Conservation (phyloP, 2,888 invertebrate genomes). For the Eupithecia insigniata region DNA sequence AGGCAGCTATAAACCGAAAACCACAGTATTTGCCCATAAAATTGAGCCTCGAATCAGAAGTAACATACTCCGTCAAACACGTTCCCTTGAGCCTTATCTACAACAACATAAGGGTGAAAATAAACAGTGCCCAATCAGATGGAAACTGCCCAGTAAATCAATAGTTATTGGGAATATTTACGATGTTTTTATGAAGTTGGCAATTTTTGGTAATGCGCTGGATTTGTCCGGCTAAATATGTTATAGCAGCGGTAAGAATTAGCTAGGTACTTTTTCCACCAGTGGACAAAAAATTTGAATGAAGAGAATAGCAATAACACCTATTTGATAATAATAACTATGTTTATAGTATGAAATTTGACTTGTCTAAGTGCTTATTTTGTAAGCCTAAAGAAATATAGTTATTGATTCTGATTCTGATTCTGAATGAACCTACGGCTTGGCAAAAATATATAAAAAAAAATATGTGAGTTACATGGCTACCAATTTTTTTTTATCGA, state of each 20-base stretch:
- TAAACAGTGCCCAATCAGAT: constrained; percentile 24
- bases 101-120: constrained; percentile 26
- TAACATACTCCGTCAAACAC: constrained; percentile 41
- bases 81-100: constrained; percentile 24
- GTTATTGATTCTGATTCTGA: no score
- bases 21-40: constrained; percentile 61
- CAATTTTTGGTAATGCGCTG: constrained; percentile 53
- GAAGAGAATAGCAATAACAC: no score
- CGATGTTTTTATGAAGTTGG: constrained; percentile 56
- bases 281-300: no score
- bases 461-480: neutral
- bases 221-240: constrained; percentile 16
- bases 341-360: no score
- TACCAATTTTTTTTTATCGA: neutral
- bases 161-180: constrained; percentile 47
- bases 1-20: constrained; percentile 58
- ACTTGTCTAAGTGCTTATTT: no score
- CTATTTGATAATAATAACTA: no score
- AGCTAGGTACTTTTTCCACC: neutral
- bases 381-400: no score
- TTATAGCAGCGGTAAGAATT: neutral
- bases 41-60: constrained; percentile 58
- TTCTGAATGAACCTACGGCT: neutral
- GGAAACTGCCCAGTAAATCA: constrained; percentile 43
- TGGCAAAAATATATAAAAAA: neutral